Base-by-base conservation (phyloP, 2,888 invertebrate genomes). In the Parnassius apollo region DNA sequence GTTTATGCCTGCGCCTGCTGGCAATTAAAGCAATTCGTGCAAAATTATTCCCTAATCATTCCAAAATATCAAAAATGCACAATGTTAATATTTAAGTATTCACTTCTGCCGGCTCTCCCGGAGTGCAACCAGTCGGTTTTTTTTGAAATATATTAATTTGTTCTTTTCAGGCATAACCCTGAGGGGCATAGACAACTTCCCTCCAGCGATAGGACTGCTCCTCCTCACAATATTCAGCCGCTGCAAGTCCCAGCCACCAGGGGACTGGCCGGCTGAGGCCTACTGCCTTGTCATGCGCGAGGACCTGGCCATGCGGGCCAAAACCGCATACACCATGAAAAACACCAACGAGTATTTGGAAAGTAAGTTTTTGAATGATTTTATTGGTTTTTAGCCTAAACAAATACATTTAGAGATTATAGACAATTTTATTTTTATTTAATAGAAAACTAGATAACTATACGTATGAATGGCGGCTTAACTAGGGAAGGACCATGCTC, bases 271-370 rank as follows among this genome's bases (percentile, higher is more conserved):
- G 0, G 88, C 93, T 25, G 92, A 93, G 35, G 95, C 95, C 0
- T 96, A 96, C 81, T 92, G 93, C 62, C 90, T 97, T 46, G 93
- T 96, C 49, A 95, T 94, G 84, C 84, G 96, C 12, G 94, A 95
- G 71, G 96, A 96, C 82, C 85, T 96, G 65, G 95, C 95, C 0
- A 86, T 92, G 1, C 92, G 94, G 68, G 90, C 91, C 0, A 78
- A 79, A 2, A 76, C 83, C 4, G 80, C 83, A 0, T 76, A 76
- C 0, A 72, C 78, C 8, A 75, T 81, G 61, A 76, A 71, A 10
- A 73, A 75, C 18, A 75, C 77, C 0, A 73, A 76, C 0, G 84
- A 88, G 57, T 85, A 85, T 68, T 78, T 86, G 79, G 87, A 88
- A 57, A 79, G 88, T 88, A 42, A 82, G 85, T 77, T 2, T 13